Base-by-base conservation (phyloP, 2,797 vertebrate species). In the Galago senegalensis region DNA sequence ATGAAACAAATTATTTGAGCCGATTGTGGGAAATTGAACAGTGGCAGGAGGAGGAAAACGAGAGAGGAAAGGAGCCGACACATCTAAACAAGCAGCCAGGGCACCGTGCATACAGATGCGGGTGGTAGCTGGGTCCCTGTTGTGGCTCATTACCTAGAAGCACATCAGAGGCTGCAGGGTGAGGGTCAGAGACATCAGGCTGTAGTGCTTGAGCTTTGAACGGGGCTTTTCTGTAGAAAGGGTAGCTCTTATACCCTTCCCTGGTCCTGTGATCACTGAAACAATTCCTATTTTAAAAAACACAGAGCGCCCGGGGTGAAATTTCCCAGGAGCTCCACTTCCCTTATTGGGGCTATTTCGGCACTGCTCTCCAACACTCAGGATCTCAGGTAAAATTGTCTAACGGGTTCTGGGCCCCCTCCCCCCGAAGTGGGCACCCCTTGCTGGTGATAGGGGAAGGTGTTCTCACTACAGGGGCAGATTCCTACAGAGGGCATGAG, bases 1-100 rank as follows among this genome's bases (percentile, higher is more conserved):
- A 69, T 49, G 40, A 84, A 92, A 82, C 94, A 93, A 93, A 89
- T 96, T 89, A 97, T 94, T 96, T 93, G 95, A 96, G 83, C 87
- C 0, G 49, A 93, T 96, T 37, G 76, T 60, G 86, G 96, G 95
- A 94, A 97, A 93, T 91, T 13, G 49, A 93, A 96, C 90, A 31
- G 61, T 40, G 67, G 91, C 89, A 86, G 91, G 31, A 86, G 82
- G 92, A 92, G 69, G 91, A 80, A 91, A 96, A 89, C 3, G 12
- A 69, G 69, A 73, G 72, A 90, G 87, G 85, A 95, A 76, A 89
- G 81, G 75, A 58, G 56, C 89, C 2, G 25, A 58, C 80, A 83
- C 56, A 53, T 85, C 94, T 87, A 20, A 84, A 70, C 73, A 83
- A 76, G 61, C 17, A 20, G 61, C 77, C 9, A 21, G 87, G 80